Evolutionary conservation across 2,888 invertebrate genomes (phyloP), one percentile per base, ranked within the genome.

Genomic region (Drosophila lacicola): DNA sequence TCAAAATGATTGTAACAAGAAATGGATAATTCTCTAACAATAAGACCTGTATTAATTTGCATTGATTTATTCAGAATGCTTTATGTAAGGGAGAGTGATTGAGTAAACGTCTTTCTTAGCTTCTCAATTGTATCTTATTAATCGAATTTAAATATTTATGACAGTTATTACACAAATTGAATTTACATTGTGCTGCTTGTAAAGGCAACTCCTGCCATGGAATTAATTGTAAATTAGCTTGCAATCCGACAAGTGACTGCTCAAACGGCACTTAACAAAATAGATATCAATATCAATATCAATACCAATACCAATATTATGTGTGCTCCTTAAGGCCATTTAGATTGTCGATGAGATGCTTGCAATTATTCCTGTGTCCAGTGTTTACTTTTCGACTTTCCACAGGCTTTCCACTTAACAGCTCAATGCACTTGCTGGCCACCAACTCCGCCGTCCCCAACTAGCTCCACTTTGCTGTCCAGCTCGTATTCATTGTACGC

Each of bases 351-450:
- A 14, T 46, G 45, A 29, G 19, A 42, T 55, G 36, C 46, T 41
- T 47, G 29, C 14, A 53, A 46, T 8, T 25, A 37, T 44, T 21
- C 17, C n/a, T 25, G 4, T 36, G 34, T 37, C 21, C 33, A 33
- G 6, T 68, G 42, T 68, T 68, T 73, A 42, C 42, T 49, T 78
- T 44, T 47, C 11, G 44, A 60, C 74, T 69, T 64, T 63, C 37
- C 45, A 47, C 42, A 61, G 34, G 73, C 55, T 56, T 37, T 74
- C n/a, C 50, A 61, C 62, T 78, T 68, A 72, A 72, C 60, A 74
- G 69, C 74, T 76, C 57, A 78, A 64, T 76, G 74, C 79, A 76
- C 75, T 78, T 65, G 70, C 17, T 54, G 46, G 11, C 44, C 19
- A 41, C 19, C 19, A n/a, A 6, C 14, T 14, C 34, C 55, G n/a